Evolutionary conservation across 2,797 vertebrate species (phyloP).

Genomic region (Lithobates pipiens): DNA sequence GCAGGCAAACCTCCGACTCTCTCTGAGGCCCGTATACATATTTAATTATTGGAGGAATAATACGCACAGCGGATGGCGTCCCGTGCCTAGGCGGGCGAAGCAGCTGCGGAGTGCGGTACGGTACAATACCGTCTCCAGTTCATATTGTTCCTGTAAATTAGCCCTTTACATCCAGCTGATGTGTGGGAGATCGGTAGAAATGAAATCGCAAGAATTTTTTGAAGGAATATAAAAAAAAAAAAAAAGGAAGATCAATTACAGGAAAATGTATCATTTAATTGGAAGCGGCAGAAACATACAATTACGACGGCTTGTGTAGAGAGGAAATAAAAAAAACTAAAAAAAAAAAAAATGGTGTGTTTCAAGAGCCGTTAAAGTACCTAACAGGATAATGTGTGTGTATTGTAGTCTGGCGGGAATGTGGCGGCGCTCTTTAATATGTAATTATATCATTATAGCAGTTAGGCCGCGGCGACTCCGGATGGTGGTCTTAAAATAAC

Average conservation of each 20-base stretch:
- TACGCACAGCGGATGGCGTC: neutral
- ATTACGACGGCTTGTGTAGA: constrained; percentile 9
- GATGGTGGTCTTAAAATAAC: neutral
- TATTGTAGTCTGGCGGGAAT: constrained; percentile 39
- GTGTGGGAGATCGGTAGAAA: neutral
- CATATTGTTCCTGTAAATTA: neutral
- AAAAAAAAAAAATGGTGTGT: neutral
- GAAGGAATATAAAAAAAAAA: neutral
- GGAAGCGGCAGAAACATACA: constrained; percentile 30
- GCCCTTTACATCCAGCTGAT: neutral
- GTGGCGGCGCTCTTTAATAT: constrained; percentile 1
- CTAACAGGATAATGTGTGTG: constrained; percentile 18
- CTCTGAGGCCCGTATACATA: neutral
- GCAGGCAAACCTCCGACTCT: neutral
- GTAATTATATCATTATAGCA: constrained; percentile 52
- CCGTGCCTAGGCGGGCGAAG: neutral
- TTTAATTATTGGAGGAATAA: neutral
- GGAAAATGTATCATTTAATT: constrained; percentile 39
- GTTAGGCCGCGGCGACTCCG: neutral
- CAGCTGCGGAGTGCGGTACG: neutral
- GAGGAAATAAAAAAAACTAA: neutral
- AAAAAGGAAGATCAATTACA: constrained; percentile 40
- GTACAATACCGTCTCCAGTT: neutral
- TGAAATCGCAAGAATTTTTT: neutral
- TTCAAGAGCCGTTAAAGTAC: constrained; percentile 2